Conservation (phyloP, 2,888 invertebrate species). For the Bedellia somnulentella region DNA sequence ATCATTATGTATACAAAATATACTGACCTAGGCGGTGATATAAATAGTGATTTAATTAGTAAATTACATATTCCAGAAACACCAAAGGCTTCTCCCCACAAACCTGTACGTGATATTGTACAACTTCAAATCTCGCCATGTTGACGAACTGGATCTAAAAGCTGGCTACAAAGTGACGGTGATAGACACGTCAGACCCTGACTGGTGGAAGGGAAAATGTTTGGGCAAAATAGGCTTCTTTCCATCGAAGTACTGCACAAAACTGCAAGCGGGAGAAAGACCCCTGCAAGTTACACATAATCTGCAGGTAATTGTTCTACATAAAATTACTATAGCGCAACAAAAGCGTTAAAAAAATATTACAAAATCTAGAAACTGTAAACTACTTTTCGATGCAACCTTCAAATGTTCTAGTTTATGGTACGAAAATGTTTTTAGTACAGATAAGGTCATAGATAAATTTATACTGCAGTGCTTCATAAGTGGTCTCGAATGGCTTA, state of each 20-base stretch:
- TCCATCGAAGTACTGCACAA: constrained; percentile 92
- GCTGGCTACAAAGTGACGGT: constrained; percentile 90
- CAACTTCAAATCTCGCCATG: constrained; percentile 92
- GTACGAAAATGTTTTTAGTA: too few species aligned
- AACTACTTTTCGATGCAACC: too few species aligned
- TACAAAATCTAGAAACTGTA: not conserved
- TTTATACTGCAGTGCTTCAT: too few species aligned
- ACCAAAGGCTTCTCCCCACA: constrained; percentile 82
- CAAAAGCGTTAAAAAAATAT: not conserved
- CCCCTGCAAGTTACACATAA: constrained; percentile 79
- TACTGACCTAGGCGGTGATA: too few species aligned
- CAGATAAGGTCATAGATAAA: too few species aligned
- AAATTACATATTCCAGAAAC: constrained; percentile 75
- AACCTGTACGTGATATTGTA: constrained; percentile 93
- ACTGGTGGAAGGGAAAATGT: constrained; percentile 98
- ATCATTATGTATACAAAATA: too few species aligned
- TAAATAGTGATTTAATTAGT: too few species aligned
- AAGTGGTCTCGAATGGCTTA: too few species aligned
- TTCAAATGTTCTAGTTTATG: too few species aligned
- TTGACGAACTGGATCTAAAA: constrained; percentile 91
- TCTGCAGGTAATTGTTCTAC: constrained; percentile 35
- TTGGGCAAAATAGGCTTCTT: constrained; percentile 90
- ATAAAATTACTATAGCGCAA: too few species aligned
- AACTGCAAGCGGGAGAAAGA: constrained; percentile 86
- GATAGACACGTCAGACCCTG: constrained; percentile 90